A percentile compares a stretch with the other conserved stretches of the same genome.
Evolutionary conservation across 2,113 vertebrate genomes (phyloP).

Genomic region (Protobothrops flavoviridis): DNA sequence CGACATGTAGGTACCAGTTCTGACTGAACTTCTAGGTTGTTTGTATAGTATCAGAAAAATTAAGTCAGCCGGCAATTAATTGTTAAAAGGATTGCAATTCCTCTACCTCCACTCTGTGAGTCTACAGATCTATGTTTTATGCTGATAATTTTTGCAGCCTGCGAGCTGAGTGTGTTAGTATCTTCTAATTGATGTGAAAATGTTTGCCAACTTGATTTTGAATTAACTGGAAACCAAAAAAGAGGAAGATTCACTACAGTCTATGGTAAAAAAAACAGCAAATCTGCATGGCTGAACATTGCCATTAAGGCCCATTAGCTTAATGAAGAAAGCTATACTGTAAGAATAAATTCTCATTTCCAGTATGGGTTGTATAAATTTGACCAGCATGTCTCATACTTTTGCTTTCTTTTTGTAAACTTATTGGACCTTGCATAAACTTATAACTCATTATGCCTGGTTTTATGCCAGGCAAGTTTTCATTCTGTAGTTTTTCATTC

Average conservation of each 20-base stretch:
- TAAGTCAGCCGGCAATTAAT: background rate
- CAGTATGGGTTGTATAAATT: background rate
- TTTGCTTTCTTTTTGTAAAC: background rate
- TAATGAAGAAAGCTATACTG: background rate
- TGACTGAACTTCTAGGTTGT: background rate
- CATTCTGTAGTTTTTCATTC: background rate
- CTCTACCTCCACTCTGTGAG: background rate
- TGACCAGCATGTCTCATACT: background rate
- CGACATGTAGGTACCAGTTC: background rate
- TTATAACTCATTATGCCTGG: background rate
- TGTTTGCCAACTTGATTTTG: background rate
- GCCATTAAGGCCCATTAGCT: constrained; percentile 29
- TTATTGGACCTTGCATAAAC: background rate
- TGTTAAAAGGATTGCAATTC: background rate
- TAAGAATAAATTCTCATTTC: background rate
- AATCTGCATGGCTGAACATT: constrained; percentile 28
- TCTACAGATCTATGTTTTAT: background rate
- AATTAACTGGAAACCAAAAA: constrained; percentile 38
- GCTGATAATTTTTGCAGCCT: background rate
- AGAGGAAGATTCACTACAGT: background rate
- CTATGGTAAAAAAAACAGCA: background rate
- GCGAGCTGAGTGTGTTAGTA: background rate
- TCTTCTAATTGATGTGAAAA: background rate
- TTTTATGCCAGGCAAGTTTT: background rate
- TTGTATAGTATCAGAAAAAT: background rate